Evolutionary conservation across 2,888 invertebrate genomes (phyloP).

Genomic region (Lathronympha strigana): DNA sequence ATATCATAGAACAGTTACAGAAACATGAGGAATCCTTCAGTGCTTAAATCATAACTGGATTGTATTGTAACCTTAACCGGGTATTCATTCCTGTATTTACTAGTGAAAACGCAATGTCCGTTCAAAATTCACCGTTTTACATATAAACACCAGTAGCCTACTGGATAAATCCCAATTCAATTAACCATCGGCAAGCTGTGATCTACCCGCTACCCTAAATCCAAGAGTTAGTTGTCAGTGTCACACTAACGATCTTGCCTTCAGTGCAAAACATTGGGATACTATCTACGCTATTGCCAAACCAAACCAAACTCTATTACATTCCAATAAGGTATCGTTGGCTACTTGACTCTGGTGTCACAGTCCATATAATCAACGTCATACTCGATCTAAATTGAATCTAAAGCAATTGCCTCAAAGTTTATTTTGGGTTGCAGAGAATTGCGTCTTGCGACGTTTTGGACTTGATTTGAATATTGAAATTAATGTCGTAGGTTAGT

Average conservation of each 20-base stretch:
- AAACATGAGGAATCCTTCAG: too few relatives aligned
- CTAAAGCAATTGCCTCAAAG: not conserved
- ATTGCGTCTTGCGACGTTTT: not conserved
- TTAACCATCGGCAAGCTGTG: slow-evolving; percentile 52
- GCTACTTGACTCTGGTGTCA: not conserved
- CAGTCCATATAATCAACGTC: not conserved
- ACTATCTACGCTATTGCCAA: too few relatives aligned
- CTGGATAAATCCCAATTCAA: slow-evolving; percentile 62
- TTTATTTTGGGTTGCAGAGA: not conserved
- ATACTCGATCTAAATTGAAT: not conserved
- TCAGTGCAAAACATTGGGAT: too few relatives aligned
- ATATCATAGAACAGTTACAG: too few relatives aligned
- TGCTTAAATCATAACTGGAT: too few relatives aligned
- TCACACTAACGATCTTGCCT: slow-evolving; percentile 64
- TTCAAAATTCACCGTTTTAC: not conserved
- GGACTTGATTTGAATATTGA: not conserved
- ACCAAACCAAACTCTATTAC: slow-evolving; percentile 6
- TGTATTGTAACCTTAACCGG: too few relatives aligned
- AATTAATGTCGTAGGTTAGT: slow-evolving; percentile 52
- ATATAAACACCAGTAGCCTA: slow-evolving; percentile 44
- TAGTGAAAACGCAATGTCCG: too few relatives aligned
- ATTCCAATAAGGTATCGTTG: not conserved
- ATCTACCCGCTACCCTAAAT: slow-evolving; percentile 58
- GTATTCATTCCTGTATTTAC: too few relatives aligned
- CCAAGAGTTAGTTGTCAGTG: slow-evolving; percentile 51